A percentile compares a stretch with the other conserved stretches of the same genome.
These are phyloP conservation scores for Apogon talboti DNA, from an alignment of 2,797 vertebrate species.

Conservation along the genomic window DNA sequence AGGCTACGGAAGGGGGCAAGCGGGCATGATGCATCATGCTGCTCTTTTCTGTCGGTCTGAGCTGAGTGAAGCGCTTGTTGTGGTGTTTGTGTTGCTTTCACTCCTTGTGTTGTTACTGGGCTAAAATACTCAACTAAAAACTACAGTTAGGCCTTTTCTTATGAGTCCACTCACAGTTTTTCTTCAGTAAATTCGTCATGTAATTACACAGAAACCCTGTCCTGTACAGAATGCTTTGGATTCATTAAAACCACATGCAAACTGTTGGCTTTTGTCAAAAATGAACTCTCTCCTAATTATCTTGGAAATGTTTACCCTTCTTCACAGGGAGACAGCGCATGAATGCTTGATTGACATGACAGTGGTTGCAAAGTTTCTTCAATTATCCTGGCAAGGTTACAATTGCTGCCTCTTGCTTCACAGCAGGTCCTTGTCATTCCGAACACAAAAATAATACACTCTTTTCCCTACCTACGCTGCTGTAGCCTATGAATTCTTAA, in stretches of 20 bases:
- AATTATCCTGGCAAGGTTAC: slow-evolving; percentile 69
- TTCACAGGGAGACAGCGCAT: slow-evolving; percentile 49
- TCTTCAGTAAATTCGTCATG: slow-evolving; percentile 32
- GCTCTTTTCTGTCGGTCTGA: slow-evolving; percentile 71
- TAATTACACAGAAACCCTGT: slow-evolving; percentile 41
- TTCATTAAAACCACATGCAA: slow-evolving; percentile 50
- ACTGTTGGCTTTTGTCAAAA: slow-evolving; percentile 52
- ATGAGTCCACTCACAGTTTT: slow-evolving; percentile 14
- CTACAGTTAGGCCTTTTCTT: slow-evolving; percentile 15
- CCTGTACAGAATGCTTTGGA: slow-evolving; percentile 55
- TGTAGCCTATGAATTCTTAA: slow-evolving; percentile 44
- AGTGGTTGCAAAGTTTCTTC: slow-evolving; percentile 58
- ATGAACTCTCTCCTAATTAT: slow-evolving; percentile 60
- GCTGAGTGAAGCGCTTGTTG: slow-evolving; percentile 53
- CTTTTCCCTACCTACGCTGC: slow-evolving; percentile 31
- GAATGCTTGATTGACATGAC: slow-evolving; percentile 64
- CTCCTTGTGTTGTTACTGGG: slow-evolving; percentile 14
- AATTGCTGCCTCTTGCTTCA: slow-evolving; percentile 47
- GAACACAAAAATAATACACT: slow-evolving; percentile 42
- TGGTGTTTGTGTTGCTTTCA: slow-evolving; percentile 42
- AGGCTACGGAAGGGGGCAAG: slow-evolving; percentile 72
- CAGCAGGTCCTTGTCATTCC: slow-evolving; percentile 57
- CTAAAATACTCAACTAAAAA: slow-evolving; percentile 13
- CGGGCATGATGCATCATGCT: slow-evolving; percentile 64
- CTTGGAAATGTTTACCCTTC: slow-evolving; percentile 56